Percentiles rank a stretch among this genome's conserved stretches.
These are phyloP conservation scores for Petaurus breviceps DNA, from an alignment of 2,113 vertebrate genomes.

Conservation along the genomic window DNA sequence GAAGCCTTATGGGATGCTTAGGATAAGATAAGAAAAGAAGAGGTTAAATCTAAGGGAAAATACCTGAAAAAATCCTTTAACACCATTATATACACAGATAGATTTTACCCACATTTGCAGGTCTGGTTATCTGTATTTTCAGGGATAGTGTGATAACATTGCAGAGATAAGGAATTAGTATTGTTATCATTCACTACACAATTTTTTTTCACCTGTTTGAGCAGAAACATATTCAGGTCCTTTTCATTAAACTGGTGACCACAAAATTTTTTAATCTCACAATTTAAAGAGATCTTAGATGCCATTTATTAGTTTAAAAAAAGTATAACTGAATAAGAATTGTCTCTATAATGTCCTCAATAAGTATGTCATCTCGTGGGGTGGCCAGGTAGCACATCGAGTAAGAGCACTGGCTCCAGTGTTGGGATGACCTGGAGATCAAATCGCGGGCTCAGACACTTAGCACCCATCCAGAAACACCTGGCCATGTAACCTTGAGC, in stretches of 20 bases:
- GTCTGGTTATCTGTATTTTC: not conserved
- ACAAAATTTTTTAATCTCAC: not conserved
- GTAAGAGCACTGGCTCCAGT: too few species aligned
- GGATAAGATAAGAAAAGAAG: not conserved
- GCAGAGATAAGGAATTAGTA: not conserved
- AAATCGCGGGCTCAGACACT: too few species aligned
- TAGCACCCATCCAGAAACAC: too few species aligned
- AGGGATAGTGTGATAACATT: not conserved
- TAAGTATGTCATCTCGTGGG: not conserved
- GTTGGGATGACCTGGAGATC: too few species aligned
- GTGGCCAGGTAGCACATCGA: too few species aligned
- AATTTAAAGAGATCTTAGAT: not conserved
- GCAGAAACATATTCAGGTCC: constrained; percentile 46
- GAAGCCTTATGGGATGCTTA: not conserved
- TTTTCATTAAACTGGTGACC: constrained; percentile 61
- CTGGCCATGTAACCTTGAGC: too few species aligned
- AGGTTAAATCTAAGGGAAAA: not conserved
- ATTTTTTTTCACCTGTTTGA: constrained; percentile 21
- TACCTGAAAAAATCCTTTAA: not conserved
- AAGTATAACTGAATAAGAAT: not conserved
- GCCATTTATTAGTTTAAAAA: not conserved
- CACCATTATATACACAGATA: not conserved
- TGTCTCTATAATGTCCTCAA: not conserved
- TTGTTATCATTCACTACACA: not conserved
- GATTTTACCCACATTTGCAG: not conserved